Conservation (phyloP, 1,140 invertebrate genomes). For the Lordiphosa mommai region DNA sequence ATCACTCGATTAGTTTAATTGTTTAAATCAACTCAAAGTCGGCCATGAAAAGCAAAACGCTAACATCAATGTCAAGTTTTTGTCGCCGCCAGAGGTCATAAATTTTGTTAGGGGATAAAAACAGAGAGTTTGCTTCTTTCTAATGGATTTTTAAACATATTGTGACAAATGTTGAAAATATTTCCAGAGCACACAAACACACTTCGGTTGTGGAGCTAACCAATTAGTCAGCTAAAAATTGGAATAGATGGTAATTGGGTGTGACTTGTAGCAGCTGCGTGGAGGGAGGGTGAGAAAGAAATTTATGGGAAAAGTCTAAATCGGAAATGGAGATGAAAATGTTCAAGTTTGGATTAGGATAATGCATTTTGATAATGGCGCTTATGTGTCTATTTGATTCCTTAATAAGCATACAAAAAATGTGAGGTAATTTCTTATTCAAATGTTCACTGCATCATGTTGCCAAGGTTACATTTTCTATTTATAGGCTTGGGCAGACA, state of each 20-base stretch:
- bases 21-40: constrained; percentile 60
- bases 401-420: too few relatives aligned
- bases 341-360: too few relatives aligned
- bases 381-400: background rate
- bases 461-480: too few relatives aligned
- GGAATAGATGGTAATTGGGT: constrained; percentile 26
- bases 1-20: constrained; percentile 77
- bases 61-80: constrained; percentile 63
- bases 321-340: background rate
- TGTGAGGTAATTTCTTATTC: too few relatives aligned
- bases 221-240: constrained; percentile 18
- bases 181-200: constrained; percentile 29
- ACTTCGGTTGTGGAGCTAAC: constrained; percentile 24
- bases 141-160: constrained; percentile 68
- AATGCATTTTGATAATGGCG: too few relatives aligned
- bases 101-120: constrained; percentile 33
- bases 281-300: background rate
- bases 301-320: background rate
- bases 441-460: too few relatives aligned
- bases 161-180: constrained; percentile 61
- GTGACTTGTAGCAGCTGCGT: background rate
- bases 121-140: constrained; percentile 23
- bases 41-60: constrained; percentile 39
- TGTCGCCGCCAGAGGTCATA: constrained; percentile 50
- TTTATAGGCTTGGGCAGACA: too few relatives aligned